Evolutionary conservation across 92 coral and sea anemone species (phyloP).

Genomic region (Micromussa lordhowensis): DNA sequence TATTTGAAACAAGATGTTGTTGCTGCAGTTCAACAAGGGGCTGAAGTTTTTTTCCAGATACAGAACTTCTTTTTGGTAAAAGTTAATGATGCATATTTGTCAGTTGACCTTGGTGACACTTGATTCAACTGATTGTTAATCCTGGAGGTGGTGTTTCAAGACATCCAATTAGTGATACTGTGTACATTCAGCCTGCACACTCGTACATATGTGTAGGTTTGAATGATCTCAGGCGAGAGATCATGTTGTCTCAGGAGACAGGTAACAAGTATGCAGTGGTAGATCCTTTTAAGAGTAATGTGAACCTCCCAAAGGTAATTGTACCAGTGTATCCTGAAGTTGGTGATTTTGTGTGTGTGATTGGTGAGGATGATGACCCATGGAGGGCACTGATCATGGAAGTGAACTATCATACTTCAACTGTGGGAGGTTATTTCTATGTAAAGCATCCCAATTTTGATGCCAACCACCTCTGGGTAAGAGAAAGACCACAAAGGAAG

Average conservation of each 20-base stretch:
- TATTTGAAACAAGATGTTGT: slow-evolving; percentile 56
- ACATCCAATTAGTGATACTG: slow-evolving; percentile 60
- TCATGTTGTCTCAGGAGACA: slow-evolving; percentile 46
- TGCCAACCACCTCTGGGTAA: slow-evolving; percentile 54
- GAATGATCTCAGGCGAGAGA: slow-evolving; percentile 37
- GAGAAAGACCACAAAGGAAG: slow-evolving; percentile 64
- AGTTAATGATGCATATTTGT: slow-evolving; percentile 8
- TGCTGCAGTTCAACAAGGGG: slow-evolving; percentile 37
- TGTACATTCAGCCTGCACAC: slow-evolving; percentile 33
- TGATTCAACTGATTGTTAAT: slow-evolving; percentile 17
- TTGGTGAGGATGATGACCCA: slow-evolving; percentile 27
- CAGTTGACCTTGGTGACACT: slow-evolving; percentile 45
- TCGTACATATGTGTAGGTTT: slow-evolving; percentile 23
- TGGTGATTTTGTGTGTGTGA: slow-evolving; percentile 33
- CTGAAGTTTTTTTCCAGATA: slow-evolving; percentile 39
- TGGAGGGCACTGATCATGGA: slow-evolving; percentile 55
- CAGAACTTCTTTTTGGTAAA: slow-evolving; percentile 39
- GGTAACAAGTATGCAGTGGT: slow-evolving; percentile 46
- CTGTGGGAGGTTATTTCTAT: slow-evolving; percentile 64
- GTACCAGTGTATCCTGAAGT: slow-evolving; percentile 41
- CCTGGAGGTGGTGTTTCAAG: slow-evolving; percentile 25
- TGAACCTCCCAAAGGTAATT: slow-evolving; percentile 46
- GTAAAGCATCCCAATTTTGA: slow-evolving; percentile 58
- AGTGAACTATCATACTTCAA: slow-evolving; percentile 35
- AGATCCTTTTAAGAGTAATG: slow-evolving; percentile 23